Conservation (phyloP, 2,797 vertebrate species). For the Brachyrhaphis roseni region DNA sequence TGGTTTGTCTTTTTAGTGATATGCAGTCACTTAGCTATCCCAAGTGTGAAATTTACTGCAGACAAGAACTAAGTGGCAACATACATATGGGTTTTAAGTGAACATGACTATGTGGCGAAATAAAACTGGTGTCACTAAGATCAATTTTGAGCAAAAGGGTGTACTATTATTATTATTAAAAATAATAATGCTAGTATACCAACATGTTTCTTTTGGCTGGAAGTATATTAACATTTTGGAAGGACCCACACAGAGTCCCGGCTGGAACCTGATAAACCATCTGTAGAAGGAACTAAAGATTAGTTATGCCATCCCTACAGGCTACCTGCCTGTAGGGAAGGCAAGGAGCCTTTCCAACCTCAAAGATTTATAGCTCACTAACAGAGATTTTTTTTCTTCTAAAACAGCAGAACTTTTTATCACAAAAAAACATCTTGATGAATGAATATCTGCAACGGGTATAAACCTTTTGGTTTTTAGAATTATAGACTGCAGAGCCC, state of each 20-base stretch:
- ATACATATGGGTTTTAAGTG: not conserved
- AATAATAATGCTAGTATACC: not conserved
- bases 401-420: too few species aligned
- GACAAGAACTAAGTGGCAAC: not conserved
- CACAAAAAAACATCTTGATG: too few species aligned
- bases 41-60: not conserved
- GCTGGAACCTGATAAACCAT: not conserved
- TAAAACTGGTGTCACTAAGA: not conserved
- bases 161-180: not conserved
- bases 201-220: not conserved
- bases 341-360: not conserved
- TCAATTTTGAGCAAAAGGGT: not conserved
- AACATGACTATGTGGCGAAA: not conserved
- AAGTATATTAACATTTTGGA: not conserved
- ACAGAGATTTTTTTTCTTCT: not conserved
- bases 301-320: too few species aligned
- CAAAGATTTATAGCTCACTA: not conserved
- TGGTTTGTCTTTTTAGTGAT: not conserved
- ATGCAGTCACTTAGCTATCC: not conserved
- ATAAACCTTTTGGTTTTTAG: not conserved
- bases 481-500: not conserved
- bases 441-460: not conserved
- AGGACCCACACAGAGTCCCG: not conserved
- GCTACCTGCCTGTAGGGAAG: too few species aligned
- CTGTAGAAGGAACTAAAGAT: not conserved